Evolutionary conservation across 2,797 vertebrate genomes (phyloP), one percentile per base, ranked within the genome.

Genomic region (Diplodus puntazzo): DNA sequence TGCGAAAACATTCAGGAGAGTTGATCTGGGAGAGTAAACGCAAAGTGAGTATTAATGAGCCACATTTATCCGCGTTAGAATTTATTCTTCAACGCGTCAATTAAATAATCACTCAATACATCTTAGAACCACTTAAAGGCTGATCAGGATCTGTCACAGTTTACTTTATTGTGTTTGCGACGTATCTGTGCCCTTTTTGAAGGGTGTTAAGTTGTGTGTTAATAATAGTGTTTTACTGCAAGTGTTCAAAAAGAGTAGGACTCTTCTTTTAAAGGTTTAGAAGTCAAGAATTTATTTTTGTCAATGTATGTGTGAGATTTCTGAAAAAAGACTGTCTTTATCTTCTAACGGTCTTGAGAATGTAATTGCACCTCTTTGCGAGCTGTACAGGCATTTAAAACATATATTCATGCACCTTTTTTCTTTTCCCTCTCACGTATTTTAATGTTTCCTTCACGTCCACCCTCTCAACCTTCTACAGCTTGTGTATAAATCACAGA

Each of bases 11-110:
- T 71, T 63, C 27, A 62, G 34, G 9, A 57, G 54, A 46, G 43
- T 42, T 30, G 9, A 58, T 58, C 10, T 62, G 57, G 27, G n/a
- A 65, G 27, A 61, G 12, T n/a, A 48, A 70, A 69, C 23, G n/a
- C 3, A 73, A 50, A 21, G 27, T 9, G 7, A 9, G 1, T 6
- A 45, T 54, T 60, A 46, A 69, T 73, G 23, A 77, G 11, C 30
- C 23, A 39, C 11, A 18, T 48, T 68, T 4, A 43, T 75, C 30
- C n/a, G 66, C 50, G 14, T 9, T 17, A 63, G 18, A 30, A 12
- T 54, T 61, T 3, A 50, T 62, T 10, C 11, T 50, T 73, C 54
- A 2, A 54, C 27, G 23, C 45, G 45, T 46, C 17, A 34, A 50
- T 66, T 62, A 16, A 62, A 16, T 61, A 27, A 39, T 39, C 39